Evolutionary conservation across 2,113 vertebrate species (phyloP).

Genomic region (Lagopus muta): DNA sequence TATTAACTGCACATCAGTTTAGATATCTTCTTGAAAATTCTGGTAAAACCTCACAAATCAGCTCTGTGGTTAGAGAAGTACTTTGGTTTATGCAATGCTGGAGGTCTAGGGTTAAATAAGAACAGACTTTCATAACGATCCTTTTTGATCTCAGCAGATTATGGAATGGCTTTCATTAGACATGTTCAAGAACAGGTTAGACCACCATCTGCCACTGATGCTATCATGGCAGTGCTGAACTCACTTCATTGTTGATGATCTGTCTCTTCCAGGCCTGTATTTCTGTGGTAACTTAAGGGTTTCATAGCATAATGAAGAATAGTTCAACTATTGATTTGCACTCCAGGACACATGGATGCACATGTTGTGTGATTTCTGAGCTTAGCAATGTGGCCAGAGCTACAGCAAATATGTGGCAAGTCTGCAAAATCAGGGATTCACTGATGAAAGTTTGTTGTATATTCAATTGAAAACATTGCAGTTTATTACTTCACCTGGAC

Average conservation of each 20-base stretch:
- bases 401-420: not conserved
- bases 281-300: not conserved
- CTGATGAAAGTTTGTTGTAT: not conserved
- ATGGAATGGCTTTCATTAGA: conserved; percentile 36
- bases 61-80: not conserved
- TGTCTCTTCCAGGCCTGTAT: conserved; percentile 13
- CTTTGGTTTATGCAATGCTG: not conserved
- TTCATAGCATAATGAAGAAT: conserved; percentile 4
- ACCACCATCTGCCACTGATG: conserved; percentile 37
- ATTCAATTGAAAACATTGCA: not conserved
- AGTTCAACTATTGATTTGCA: not conserved
- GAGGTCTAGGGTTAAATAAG: conserved; percentile 17
- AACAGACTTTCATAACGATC: not conserved
- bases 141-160: conserved; percentile 33
- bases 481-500: not conserved
- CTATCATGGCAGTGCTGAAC: not conserved
- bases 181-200: conserved; percentile 32
- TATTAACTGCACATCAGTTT: not conserved
- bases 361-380: not conserved
- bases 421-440: not conserved
- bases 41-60: not conserved
- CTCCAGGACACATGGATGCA: not conserved
- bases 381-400: not conserved
- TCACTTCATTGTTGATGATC: not conserved
- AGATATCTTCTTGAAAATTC: not conserved